Base-by-base conservation (phyloP, 2,113 vertebrate species). In the Sinocyclocheilus anshuiensis region DNA sequence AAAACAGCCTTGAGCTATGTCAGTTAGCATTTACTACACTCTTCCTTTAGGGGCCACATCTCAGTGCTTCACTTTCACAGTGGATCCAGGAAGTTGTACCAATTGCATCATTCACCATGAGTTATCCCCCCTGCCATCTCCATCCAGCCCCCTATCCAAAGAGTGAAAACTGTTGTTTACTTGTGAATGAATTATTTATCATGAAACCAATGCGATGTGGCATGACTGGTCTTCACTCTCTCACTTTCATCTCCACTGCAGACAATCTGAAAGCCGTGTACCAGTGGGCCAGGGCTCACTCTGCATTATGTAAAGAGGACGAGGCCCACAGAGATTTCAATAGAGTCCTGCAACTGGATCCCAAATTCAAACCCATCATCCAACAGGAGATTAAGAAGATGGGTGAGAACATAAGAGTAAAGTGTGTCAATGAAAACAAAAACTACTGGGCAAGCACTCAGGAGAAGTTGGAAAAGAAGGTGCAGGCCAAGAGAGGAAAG, bases 231-330 rank as follows among this genome's bases (percentile, higher is more conserved):
- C 45, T 87, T 45, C 89, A 77, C 86, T 86, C 78, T 53, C 57
- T 81, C 6, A 16, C 1, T 88, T 77, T 84, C 82, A 63, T 86
- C 50, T 6, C n/a, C 16, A 50, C 61, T 50, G 29, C 82, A 97
- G 97, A 94, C 87, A 96, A 97, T 0, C 91, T 95, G 84, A 96
- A 96, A 86, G 96, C 95, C 0, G 91, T 95, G 84, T 96, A 96
- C 93, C 96, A 97, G 89, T 93, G 95, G 2, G 95, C 94, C 0
- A 92, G 93, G 45, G 96, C 96, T 0, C 95, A 96, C 0, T 90
- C 94, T 0, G 95, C 96, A 0, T 85, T 97, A 42, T 94, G 94
- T 94, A 92, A 96, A 0, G 94, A 96, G 83, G 90, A 92, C 7
- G 92, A 96, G 90, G 95, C 95, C 0, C 92, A 90, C 24, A 86